A percentile compares a stretch with the other conserved stretches of the same genome.
phyloP scores from a whole-genome alignment of 2,113 vertebrate species.

The Etheostoma spectabile region DNA sequence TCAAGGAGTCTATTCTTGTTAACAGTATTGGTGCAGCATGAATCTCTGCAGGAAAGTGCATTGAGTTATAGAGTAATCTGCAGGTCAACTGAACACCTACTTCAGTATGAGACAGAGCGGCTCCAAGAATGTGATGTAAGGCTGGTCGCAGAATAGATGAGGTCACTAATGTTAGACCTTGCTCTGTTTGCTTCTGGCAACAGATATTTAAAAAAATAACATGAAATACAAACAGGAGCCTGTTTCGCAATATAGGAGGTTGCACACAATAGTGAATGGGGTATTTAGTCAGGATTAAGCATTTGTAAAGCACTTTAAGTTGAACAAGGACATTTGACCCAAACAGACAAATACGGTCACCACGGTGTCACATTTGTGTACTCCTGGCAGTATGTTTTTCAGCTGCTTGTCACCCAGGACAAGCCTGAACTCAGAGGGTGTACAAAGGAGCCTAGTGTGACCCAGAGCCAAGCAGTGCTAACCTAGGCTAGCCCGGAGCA shows the following conservation, averaged over 20 bases:
- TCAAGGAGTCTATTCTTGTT: slow-evolving; percentile 41
- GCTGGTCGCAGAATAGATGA: slow-evolving; percentile 52
- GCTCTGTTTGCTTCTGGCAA: slow-evolving; percentile 30
- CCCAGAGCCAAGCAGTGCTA: slow-evolving; percentile 48
- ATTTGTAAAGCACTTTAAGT: slow-evolving; percentile 37
- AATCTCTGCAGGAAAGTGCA: slow-evolving; percentile 33
- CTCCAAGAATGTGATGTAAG: slow-evolving; percentile 51
- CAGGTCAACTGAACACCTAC: slow-evolving; percentile 51
- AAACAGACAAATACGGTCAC: slow-evolving; percentile 46
- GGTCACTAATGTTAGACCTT: slow-evolving; percentile 53
- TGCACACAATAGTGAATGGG: slow-evolving; percentile 44
- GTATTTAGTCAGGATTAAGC: slow-evolving; percentile 23
- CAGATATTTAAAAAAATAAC: slow-evolving; percentile 56
- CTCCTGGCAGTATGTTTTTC: slow-evolving; percentile 34
- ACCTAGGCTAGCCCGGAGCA: slow-evolving; percentile 50
- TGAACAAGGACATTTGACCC: slow-evolving; percentile 57
- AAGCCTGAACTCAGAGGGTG: slow-evolving; percentile 26
- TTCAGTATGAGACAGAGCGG: slow-evolving; percentile 50
- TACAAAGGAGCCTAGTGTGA: slow-evolving; percentile 74
- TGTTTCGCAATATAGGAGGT: slow-evolving; percentile 24
- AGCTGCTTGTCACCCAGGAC: slow-evolving; percentile 37
- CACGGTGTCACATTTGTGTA: slow-evolving; percentile 46
- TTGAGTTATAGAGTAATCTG: slow-evolving; percentile 51
- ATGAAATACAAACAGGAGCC: slow-evolving; percentile 37
- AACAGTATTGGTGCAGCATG: slow-evolving; percentile 45